Evolutionary conservation across 2,888 invertebrate genomes (phyloP).

Genomic region (Leptinotarsa rubiginosa): DNA sequence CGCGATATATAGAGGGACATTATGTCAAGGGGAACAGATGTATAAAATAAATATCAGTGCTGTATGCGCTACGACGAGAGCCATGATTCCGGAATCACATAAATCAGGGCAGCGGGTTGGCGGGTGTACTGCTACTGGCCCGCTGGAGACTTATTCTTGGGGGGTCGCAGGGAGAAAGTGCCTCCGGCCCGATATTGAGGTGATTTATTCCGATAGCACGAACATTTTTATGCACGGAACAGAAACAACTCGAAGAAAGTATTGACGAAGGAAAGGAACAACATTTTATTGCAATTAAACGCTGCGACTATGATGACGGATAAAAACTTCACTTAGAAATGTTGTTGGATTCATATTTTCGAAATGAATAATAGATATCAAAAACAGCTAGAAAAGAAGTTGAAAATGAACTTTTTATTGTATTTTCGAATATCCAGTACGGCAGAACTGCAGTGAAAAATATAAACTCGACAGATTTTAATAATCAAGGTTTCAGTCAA

Average conservation of each 20-base stretch:
- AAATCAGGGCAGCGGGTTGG: constrained; percentile 69
- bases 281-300: no score
- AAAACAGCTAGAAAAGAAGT: no score
- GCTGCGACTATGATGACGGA: no score
- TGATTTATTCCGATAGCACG: constrained; percentile 17
- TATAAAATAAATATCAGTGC: constrained; percentile 72
- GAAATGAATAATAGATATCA: no score
- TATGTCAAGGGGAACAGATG: constrained; percentile 74
- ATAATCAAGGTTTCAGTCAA: no score
- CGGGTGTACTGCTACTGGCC: constrained; percentile 27
- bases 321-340: no score
- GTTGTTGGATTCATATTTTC: no score
- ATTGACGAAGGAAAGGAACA: background rate
- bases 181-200: constrained; percentile 19
- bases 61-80: constrained; percentile 67
- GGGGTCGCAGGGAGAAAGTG: constrained; percentile 14
- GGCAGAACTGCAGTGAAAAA: no score
- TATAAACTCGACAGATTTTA: no score
- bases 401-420: no score
- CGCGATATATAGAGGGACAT: constrained; percentile 76
- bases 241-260: background rate
- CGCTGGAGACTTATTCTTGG: constrained; percentile 20
- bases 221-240: background rate
- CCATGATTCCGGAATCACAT: constrained; percentile 74
- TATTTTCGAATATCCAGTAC: no score